These are phyloP conservation scores for Agonopterix subpropinquella DNA, from an alignment of 2,888 invertebrate species.

Conservation along the genomic window DNA sequence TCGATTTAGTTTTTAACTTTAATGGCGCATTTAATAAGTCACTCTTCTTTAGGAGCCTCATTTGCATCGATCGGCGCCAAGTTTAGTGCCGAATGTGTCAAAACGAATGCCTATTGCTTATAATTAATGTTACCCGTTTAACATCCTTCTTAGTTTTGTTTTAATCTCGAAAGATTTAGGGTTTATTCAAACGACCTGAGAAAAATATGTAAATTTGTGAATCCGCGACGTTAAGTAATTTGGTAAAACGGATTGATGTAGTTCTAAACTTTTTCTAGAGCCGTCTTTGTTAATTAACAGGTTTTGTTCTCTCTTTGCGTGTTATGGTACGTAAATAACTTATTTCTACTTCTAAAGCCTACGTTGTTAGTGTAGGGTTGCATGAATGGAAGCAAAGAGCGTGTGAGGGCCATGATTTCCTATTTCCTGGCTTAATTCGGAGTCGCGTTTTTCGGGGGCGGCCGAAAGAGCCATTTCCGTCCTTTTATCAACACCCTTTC, in stretches of 20 bases:
- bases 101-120: constrained; percentile 4
- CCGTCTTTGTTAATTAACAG: too few relatives aligned
- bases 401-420: constrained; percentile 11
- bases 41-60: constrained; percentile 14
- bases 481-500: constrained; percentile 18
- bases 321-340: too few relatives aligned
- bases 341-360: too few relatives aligned
- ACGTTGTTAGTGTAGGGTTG: too few relatives aligned
- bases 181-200: too few relatives aligned
- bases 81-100: constrained; percentile 3
- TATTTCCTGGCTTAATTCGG: constrained; percentile 22
- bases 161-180: too few relatives aligned
- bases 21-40: neutral
- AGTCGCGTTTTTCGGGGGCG: constrained; percentile 15
- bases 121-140: constrained; percentile 1
- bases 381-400: too few relatives aligned
- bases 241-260: too few relatives aligned
- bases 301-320: too few relatives aligned
- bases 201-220: too few relatives aligned
- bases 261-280: too few relatives aligned
- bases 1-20: constrained; percentile 29
- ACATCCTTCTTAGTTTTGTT: constrained; percentile 3
- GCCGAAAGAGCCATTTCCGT: constrained; percentile 22
- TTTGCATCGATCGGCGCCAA: constrained; percentile 7
- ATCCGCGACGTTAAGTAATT: too few relatives aligned